Conservation (phyloP, 2,113 vertebrate genomes). For the Orthonyx spaldingii region DNA sequence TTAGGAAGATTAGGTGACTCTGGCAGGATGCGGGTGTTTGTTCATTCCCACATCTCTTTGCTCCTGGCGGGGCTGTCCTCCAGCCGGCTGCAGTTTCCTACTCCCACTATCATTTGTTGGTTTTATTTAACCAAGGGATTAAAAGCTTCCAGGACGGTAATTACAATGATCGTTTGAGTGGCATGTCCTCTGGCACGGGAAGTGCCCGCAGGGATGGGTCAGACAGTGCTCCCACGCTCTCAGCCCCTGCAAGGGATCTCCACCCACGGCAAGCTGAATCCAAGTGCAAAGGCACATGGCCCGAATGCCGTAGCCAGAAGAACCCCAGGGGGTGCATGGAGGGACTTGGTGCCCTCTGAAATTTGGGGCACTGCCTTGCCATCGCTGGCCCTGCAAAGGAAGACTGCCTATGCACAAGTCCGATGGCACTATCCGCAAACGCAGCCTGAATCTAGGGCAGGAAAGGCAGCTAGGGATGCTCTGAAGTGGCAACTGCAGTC, state of each 20-base stretch:
- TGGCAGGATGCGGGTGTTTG: background rate
- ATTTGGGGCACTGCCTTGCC: background rate
- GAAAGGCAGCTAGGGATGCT: background rate
- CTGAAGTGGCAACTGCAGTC: background rate
- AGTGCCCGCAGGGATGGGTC: background rate
- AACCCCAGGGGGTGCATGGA: accelerated
- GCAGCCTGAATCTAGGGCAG: background rate
- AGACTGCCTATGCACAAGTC: accelerated
- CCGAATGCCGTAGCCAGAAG: accelerated
- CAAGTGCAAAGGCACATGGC: background rate
- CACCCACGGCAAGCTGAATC: background rate
- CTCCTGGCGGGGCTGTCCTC: background rate
- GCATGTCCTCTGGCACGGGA: background rate
- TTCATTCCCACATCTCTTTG: background rate
- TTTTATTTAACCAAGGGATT: slow-evolving; percentile 36
- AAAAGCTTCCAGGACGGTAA: slow-evolving; percentile 23
- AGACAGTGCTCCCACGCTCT: background rate
- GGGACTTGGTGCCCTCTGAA: background rate
- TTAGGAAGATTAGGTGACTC: background rate
- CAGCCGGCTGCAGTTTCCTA: background rate
- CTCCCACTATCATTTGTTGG: background rate
- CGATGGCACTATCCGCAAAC: accelerated
- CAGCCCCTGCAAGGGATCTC: background rate
- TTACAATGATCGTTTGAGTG: background rate
- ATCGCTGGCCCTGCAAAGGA: accelerated